Evolutionary conservation across 2,888 invertebrate genomes (phyloP).

Genomic region (Agonopterix alstromeriana): DNA sequence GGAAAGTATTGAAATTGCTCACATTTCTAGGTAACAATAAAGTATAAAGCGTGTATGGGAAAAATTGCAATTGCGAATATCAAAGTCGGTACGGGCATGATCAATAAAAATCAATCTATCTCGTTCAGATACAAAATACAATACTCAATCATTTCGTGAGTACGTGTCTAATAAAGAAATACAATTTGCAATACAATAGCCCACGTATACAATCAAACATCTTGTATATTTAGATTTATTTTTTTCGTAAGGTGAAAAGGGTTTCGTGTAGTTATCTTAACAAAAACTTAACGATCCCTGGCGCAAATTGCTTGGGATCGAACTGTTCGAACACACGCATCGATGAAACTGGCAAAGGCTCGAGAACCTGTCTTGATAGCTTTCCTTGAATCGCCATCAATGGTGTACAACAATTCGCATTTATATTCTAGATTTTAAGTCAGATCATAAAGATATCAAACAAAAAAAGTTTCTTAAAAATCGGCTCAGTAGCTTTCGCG

Average conservation of each 20-base stretch:
- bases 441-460: too few species aligned
- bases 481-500: too few species aligned
- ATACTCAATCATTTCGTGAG: constrained; percentile 25
- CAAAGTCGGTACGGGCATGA: constrained; percentile 3
- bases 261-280: background rate
- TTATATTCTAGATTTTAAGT: too few species aligned
- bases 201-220: background rate
- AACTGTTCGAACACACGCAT: too few species aligned
- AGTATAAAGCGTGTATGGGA: background rate
- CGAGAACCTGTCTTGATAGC: too few species aligned
- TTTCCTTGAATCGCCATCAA: too few species aligned
- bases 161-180: constrained; percentile 43
- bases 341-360: too few species aligned
- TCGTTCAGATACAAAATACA: constrained; percentile 22
- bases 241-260: background rate
- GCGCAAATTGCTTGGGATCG: too few species aligned
- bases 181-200: constrained; percentile 22
- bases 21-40: background rate
- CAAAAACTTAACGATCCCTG: too few species aligned
- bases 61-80: background rate
- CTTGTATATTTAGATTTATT: too few species aligned
- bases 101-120: constrained; percentile 23
- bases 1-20: background rate
- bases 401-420: too few species aligned
- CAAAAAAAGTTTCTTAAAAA: too few species aligned